Percentiles rank a stretch among this genome's conserved stretches.
Evolutionary conservation across 30 jellyfish, hydroid and myxozoan genomes (phyloP).

Genomic region (Pelagia noctiluca): DNA sequence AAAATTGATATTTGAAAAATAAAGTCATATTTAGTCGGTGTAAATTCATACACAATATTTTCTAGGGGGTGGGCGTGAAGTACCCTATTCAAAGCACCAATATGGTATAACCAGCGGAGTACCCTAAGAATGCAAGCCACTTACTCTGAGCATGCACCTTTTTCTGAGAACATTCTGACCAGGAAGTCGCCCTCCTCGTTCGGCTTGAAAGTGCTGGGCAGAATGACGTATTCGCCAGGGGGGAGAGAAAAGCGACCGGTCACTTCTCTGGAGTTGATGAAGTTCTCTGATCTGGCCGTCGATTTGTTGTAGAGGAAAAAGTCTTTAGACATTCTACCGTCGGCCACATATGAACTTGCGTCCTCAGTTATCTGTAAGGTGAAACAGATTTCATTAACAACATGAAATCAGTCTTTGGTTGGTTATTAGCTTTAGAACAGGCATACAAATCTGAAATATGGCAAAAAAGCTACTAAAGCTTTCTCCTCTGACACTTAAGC

Average conservation of each 20-base stretch:
- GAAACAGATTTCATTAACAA: not conserved
- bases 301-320: constrained; percentile 91
- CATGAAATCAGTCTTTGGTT: too few species aligned
- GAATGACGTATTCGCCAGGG: constrained; percentile 89
- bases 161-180: constrained; percentile 92
- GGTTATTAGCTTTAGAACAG: too few species aligned
- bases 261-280: constrained; percentile 94
- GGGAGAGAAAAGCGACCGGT: constrained; percentile 96
- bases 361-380: constrained; percentile 82
- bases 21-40: too few species aligned
- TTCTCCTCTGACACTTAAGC: too few species aligned
- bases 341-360: constrained; percentile 63
- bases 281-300: constrained; percentile 92
- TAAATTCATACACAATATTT: too few species aligned
- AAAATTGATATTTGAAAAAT: too few species aligned
- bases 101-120: not conserved
- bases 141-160: constrained; percentile 86
- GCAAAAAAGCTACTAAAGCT: too few species aligned
- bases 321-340: constrained; percentile 86
- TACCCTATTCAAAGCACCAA: not conserved
- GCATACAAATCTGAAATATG: too few species aligned
- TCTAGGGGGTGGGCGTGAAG: not conserved
- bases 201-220: constrained; percentile 95
- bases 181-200: constrained; percentile 96
- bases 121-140: constrained; percentile 6